Evolutionary conservation across 2,888 invertebrate genomes (phyloP).

Genomic region (Plebejus argus): DNA sequence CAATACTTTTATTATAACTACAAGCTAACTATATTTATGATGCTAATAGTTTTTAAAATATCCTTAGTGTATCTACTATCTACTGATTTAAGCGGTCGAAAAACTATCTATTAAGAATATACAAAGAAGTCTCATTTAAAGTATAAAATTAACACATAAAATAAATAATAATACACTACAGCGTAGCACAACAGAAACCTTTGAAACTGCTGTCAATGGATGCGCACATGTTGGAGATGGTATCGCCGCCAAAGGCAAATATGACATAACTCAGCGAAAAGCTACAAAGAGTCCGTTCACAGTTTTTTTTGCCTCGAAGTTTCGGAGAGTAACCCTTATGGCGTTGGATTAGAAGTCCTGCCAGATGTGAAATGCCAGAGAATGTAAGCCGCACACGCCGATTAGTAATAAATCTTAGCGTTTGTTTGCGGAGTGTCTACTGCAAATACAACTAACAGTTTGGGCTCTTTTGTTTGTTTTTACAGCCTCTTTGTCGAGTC

Average conservation of each 20-base stretch:
- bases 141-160: not conserved
- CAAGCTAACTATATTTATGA: no score
- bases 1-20: no score
- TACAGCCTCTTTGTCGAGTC: conserved; percentile 63
- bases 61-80: no score
- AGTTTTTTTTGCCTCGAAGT: not conserved
- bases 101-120: no score
- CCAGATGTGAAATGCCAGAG: not conserved
- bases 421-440: conserved; percentile 71
- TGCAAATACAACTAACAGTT: conserved; percentile 64
- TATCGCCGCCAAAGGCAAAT: conserved; percentile 20
- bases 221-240: conserved; percentile 6
- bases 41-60: no score
- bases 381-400: conserved; percentile 20
- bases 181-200: conserved; percentile 21
- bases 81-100: no score
- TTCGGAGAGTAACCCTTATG: not conserved
- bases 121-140: no score
- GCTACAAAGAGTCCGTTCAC: not conserved
- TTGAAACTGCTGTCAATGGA: conserved; percentile 3
- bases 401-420: conserved; percentile 66
- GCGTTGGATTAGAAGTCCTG: not conserved
- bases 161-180: conserved; percentile 17
- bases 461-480: conserved; percentile 62
- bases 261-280: conserved; percentile 16